phyloP scores from a whole-genome alignment of 1,140 invertebrate genomes.

The Adoxophyes honmai region DNA sequence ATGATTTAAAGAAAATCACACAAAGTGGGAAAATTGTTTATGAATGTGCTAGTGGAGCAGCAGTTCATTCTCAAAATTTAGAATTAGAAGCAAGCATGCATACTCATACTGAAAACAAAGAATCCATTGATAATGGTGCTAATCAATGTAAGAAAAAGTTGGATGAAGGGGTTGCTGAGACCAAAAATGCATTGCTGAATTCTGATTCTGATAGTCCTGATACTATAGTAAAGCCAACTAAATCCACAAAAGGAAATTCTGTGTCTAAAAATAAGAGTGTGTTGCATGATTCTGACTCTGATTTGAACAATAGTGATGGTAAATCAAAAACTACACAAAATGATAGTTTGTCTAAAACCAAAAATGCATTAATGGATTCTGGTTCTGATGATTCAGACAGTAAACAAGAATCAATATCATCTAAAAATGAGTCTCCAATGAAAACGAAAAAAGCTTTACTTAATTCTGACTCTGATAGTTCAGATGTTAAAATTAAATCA shows the following conservation, averaged over 20 bases:
- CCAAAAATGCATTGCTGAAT: conserved; percentile 25
- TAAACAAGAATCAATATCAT: too few relatives aligned
- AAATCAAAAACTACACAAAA: too few relatives aligned
- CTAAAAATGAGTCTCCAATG: too few relatives aligned
- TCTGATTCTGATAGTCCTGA: conserved; percentile 33
- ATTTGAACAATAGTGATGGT: too few relatives aligned
- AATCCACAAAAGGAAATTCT: too few relatives aligned
- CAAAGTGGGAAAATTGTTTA: conserved; percentile 34
- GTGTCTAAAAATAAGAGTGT: too few relatives aligned
- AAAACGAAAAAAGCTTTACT: too few relatives aligned
- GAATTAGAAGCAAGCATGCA: conserved; percentile 34
- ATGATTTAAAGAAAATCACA: conserved; percentile 46
- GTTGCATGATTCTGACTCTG: too few relatives aligned
- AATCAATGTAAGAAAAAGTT: neutral
- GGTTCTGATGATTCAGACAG: too few relatives aligned
- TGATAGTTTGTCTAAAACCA: too few relatives aligned
- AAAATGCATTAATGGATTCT: too few relatives aligned
- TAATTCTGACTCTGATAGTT: conserved; percentile 35
- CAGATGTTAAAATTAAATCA: neutral
- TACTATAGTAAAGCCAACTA: neutral
- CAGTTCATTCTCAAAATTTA: neutral
- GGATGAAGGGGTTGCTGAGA: conserved; percentile 18
- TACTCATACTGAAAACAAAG: conserved; percentile 8
- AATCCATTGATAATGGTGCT: neutral
- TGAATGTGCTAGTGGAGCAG: neutral